Evolutionary conservation across 2,797 vertebrate species (phyloP), one percentile per base, ranked within the genome.

Genomic region (Rachycentron canadum): DNA sequence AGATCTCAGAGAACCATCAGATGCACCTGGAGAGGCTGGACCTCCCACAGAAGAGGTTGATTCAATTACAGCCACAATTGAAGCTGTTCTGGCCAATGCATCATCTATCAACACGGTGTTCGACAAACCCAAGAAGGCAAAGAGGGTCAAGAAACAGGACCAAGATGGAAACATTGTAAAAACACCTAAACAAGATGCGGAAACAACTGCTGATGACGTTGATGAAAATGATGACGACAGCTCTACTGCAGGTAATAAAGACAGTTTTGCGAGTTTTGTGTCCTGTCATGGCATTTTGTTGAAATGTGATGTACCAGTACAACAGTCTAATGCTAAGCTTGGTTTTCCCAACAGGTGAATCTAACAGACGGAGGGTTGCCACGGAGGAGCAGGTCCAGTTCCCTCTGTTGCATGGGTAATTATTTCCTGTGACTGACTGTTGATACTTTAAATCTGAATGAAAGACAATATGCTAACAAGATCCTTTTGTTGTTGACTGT

Each of bases 321-420:
- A 17, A 43, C 4, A 41, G 16, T 64, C 11, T n/a, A 26, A 25
- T 69, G 16, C 60, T 83, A 4, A 86, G 0, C 17, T 0, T 47
- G 55, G 9, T 64, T 86, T 74, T 11, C 79, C 47, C 0, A 69
- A 72, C 90, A 98, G 97, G 96, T 60, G 96, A 96, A 83, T 88
- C 92, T 21, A 94, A 92, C 60, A 96, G 93, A 61, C 95, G 97
- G 67, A 95, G 97, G 82, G 95, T 99, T 53, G 97, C 98, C 55
- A 97, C 97, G 2, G 96, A 96, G 77, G 97, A 97, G 74, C 97
- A 99, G 91, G 97, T 99, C 81, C 95, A 96, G 71, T 96, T 98
- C 69, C 97, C 98, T 4, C 94, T 99, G 86, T 91, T 93, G 69
- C 96, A 97, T 56, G 98, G 98, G 98, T 99, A 97, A 94, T 28